Evolutionary conservation across 2,113 vertebrate genomes (phyloP), one percentile per base, ranked within the genome.

Genomic region (Corythoichthys intestinalis): DNA sequence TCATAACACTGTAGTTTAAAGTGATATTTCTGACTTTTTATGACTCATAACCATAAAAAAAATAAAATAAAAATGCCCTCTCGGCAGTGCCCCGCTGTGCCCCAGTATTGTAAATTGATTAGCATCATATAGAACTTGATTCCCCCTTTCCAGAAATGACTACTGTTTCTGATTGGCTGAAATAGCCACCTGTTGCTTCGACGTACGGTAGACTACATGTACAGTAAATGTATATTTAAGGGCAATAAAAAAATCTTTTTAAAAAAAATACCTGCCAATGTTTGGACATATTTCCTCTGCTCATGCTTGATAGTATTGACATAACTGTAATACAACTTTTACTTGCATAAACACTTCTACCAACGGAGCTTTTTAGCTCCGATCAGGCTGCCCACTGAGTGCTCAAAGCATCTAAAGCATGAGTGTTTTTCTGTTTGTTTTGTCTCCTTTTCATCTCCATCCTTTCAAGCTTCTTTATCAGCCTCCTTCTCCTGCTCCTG

Each of bases 351-450:
- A 63, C 61, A 63, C 39, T n/a, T 62, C 13, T 3, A 60, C 39
- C 59, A 46, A n/a, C n/a, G 8, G 17, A 13, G 28, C 61, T 47
- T 28, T 47, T 63, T 5, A 14, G 3, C 61, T 15, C 28, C 59
- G 53, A 48, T 66, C 47, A 17, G 17, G 41, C 60, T 39, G 39
- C 60, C 60, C 41, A 46, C 39, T 44, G 60, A 44, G 17, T 17
- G n/a, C 8, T 35, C 17, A 62, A 63, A 47, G 41, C 41, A 34
- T 47, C 28, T 2, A 63, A 6, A 14, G 56, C 56, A 2, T 58
- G 61, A 63, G 20, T 77, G 47, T 68, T 64, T 72, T 72, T 46
- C 15, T 56, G 1, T 76, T 70, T 70, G 67, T 73, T 74, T 73
- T 41, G 48, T 61, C 57, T 78, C 67, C 20, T 67, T 53, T 41